phyloP scores from a whole-genome alignment of 2,888 invertebrate genomes.

The Strigamia crassipes region DNA sequence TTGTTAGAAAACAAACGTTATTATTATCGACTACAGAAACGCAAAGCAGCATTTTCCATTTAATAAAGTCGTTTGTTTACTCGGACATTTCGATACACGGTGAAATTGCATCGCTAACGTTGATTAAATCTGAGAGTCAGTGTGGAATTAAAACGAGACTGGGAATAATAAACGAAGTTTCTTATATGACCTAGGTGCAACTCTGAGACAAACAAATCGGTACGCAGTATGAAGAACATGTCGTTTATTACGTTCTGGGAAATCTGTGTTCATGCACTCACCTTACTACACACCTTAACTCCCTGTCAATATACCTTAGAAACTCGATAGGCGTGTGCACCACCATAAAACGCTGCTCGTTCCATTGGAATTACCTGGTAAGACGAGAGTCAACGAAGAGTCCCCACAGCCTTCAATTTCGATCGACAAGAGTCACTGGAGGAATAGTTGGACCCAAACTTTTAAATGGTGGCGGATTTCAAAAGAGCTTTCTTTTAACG shows the following conservation, averaged over 20 bases:
- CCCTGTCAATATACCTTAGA: slow-evolving; percentile 28
- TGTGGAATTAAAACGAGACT: not conserved
- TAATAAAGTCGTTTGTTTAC: no score
- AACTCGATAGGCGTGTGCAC: slow-evolving; percentile 30
- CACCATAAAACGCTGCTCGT: slow-evolving; percentile 26
- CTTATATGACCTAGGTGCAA: not conserved
- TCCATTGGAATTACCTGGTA: slow-evolving; percentile 26
- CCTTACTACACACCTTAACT: not conserved
- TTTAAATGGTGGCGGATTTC: slow-evolving; percentile 2
- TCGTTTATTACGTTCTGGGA: slow-evolving; percentile 5
- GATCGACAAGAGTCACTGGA: slow-evolving; percentile 23
- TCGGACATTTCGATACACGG: no score
- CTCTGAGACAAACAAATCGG: not conserved
- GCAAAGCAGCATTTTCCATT: no score
- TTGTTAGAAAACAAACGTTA: no score
- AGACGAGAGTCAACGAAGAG: slow-evolving; percentile 4
- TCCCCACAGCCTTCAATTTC: slow-evolving; percentile 10
- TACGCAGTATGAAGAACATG: not conserved
- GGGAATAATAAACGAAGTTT: not conserved
- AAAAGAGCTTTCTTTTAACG: slow-evolving; percentile 7
- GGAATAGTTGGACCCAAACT: not conserved
- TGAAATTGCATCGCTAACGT: no score
- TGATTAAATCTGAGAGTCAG: not conserved
- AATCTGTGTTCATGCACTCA: slow-evolving; percentile 26
- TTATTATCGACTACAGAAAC: no score